Evolutionary conservation across 2,797 vertebrate genomes (phyloP).

Genomic region (Aselliscus stoliczkanus): DNA sequence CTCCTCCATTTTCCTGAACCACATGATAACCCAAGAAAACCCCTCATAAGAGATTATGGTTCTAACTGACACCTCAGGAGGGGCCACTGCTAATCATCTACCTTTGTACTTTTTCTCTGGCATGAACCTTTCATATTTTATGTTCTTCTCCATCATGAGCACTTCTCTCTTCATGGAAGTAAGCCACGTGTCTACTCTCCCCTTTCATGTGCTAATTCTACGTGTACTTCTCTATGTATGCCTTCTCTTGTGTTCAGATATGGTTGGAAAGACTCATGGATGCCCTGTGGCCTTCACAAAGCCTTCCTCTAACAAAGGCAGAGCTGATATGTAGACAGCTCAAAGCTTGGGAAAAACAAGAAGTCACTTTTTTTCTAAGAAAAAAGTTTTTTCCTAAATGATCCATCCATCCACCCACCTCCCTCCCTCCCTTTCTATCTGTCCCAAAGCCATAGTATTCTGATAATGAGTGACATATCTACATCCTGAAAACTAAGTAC

Average conservation of each 20-base stretch:
- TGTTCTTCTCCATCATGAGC: not conserved
- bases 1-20: not conserved
- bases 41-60: not conserved
- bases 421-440: not conserved
- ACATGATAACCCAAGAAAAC: not conserved
- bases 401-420: not conserved
- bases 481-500: not conserved
- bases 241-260: not conserved
- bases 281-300: slow-evolving; percentile 21
- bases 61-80: slow-evolving; percentile 26
- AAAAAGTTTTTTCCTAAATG: not conserved
- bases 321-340: not conserved
- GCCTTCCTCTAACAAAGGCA: not conserved
- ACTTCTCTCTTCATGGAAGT: not conserved
- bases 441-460: not conserved
- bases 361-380: not conserved
- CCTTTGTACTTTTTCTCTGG: not conserved
- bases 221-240: not conserved
- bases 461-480: not conserved
- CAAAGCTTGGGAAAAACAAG: not conserved
- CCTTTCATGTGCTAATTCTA: not conserved
- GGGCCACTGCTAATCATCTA: not conserved
- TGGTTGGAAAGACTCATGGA: not conserved
- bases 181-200: not conserved
- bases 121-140: not conserved